phyloP scores from a whole-genome alignment of 2,797 vertebrate genomes.

The Labeo calbasu region DNA sequence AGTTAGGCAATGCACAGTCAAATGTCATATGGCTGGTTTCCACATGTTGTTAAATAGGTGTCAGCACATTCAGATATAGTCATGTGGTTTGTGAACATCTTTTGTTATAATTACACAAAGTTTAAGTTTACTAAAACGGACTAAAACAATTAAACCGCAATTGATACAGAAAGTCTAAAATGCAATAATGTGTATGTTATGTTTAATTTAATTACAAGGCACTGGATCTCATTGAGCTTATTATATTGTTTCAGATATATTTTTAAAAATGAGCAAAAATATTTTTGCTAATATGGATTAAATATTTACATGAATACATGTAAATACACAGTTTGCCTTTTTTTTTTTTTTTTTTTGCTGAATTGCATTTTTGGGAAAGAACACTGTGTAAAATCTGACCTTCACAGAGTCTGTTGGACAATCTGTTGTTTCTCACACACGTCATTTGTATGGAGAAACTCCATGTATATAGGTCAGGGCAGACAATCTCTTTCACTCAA shows the following conservation, averaged over 20 bases:
- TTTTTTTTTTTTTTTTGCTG: neutral
- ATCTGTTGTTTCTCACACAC: slow-evolving; percentile 21
- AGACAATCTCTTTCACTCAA: neutral
- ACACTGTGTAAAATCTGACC: neutral
- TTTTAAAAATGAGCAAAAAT: neutral
- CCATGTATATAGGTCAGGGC: slow-evolving; percentile 35
- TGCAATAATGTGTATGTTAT: neutral
- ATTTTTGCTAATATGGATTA: neutral
- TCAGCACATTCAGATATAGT: neutral
- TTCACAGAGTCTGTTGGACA: slow-evolving; percentile 30
- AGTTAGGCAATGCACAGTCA: no score
- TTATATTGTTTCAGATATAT: neutral
- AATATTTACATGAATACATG: neutral
- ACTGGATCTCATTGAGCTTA: neutral
- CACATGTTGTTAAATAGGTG: neutral
- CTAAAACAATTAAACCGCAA: no score
- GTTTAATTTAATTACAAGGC: neutral
- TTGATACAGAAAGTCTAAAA: no score
- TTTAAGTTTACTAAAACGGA: no score
- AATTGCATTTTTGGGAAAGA: neutral
- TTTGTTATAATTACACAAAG: no score
- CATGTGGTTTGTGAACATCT: neutral
- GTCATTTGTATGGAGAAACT: slow-evolving; percentile 3
- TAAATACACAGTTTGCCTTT: neutral
- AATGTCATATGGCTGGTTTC: no score